Conservation (phyloP, 2,113 vertebrate species). For the Xiphophorus maculatus region DNA sequence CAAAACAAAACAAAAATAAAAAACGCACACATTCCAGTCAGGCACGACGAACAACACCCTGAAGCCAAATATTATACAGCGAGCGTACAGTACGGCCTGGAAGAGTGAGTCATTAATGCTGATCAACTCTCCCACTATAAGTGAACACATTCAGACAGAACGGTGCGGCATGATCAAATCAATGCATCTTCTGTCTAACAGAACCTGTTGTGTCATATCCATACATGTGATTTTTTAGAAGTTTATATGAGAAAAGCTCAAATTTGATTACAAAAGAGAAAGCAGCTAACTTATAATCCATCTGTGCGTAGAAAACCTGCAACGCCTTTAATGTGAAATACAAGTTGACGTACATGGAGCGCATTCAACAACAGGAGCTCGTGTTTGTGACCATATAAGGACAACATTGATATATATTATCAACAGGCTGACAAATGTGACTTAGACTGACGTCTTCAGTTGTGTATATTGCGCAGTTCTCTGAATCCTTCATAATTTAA, state of each 20-base stretch:
- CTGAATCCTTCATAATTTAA: slow-evolving; percentile 4
- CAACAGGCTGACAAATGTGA: slow-evolving; percentile 19
- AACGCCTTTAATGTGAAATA: slow-evolving; percentile 27
- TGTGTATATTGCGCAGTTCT: background rate
- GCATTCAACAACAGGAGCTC: slow-evolving; percentile 3
- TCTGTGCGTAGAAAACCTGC: slow-evolving; percentile 7
- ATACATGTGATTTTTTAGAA: background rate
- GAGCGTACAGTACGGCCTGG: background rate
- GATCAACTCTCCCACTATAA: slow-evolving; percentile 4
- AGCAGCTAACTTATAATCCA: background rate
- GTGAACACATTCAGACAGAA: slow-evolving; percentile 19
- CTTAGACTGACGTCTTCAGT: background rate
- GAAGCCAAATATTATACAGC: slow-evolving; percentile 41
- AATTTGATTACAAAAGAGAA: background rate
- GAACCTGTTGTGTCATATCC: background rate
- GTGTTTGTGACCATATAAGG: background rate
- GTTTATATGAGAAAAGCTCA: slow-evolving; percentile 1
- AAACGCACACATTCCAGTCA: slow-evolving; percentile 25
- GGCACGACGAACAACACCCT: slow-evolving; percentile 22
- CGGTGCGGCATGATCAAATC: background rate
- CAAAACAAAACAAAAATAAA: slow-evolving; percentile 35
- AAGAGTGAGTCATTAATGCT: slow-evolving; percentile 22
- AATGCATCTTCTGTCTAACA: background rate
- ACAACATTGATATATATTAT: background rate
- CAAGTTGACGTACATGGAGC: background rate